Evolutionary conservation across 2,888 invertebrate species (phyloP).

Genomic region (Tachina fera): DNA sequence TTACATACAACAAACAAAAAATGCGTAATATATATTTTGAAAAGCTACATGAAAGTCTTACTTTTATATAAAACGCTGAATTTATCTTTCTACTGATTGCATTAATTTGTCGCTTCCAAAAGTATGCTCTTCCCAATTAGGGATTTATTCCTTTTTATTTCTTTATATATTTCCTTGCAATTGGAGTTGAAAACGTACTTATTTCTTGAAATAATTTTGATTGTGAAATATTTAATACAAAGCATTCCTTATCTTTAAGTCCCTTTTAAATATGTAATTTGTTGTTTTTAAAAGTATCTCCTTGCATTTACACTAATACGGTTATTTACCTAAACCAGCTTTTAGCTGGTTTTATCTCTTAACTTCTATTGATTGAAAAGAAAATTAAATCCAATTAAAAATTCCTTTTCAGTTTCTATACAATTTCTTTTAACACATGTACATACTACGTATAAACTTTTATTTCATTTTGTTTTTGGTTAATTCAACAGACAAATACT

Average conservation of each 20-base stretch:
- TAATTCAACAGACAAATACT: conserved; percentile 19
- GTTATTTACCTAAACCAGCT: conserved; percentile 58
- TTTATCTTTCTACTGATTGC: too few species aligned
- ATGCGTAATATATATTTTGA: too few species aligned
- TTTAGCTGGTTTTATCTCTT: conserved; percentile 30
- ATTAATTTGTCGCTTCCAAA: too few species aligned
- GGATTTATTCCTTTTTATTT: too few species aligned
- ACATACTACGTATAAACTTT: background rate
- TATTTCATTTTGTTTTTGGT: background rate
- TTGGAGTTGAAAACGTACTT: background rate
- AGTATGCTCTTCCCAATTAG: too few species aligned
- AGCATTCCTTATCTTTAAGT: background rate
- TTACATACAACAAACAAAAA: too few species aligned
- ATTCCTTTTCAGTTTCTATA: conserved; percentile 57
- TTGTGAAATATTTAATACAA: background rate
- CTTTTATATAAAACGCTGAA: too few species aligned
- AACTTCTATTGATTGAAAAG: conserved; percentile 49
- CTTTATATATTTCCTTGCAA: too few species aligned
- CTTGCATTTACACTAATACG: conserved; percentile 38
- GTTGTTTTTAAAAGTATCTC: background rate
- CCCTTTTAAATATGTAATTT: background rate
- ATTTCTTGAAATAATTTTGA: background rate
- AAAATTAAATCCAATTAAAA: conserved; percentile 69
- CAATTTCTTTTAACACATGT: background rate
- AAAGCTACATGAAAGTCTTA: too few species aligned